Evolutionary conservation across 2,888 invertebrate genomes (phyloP).

Genomic region (Dryobotodes eremita): DNA sequence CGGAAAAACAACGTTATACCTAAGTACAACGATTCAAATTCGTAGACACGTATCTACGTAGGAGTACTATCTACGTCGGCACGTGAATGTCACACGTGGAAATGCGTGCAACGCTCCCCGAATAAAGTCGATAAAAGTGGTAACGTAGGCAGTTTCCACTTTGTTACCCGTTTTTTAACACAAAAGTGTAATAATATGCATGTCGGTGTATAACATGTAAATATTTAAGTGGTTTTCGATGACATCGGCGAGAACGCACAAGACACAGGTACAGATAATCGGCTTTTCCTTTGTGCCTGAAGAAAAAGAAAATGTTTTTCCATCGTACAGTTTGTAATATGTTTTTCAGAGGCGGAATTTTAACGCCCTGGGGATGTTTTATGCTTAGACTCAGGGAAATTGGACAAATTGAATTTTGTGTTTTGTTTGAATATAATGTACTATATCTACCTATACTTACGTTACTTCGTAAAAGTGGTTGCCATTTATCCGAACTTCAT

Average conservation of each 20-base stretch:
- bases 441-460: conserved; percentile 19
- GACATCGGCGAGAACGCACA: conserved; percentile 60
- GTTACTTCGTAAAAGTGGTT: conserved; percentile 28
- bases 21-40: conserved; percentile 6
- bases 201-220: conserved; percentile 58
- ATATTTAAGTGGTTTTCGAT: conserved; percentile 70
- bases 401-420: conserved; percentile 78
- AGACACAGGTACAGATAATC: conserved; percentile 74
- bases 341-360: conserved; percentile 75
- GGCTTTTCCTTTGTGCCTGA: conserved; percentile 72
- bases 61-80: background rate
- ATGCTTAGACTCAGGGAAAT: conserved; percentile 75
- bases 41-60: conserved; percentile 27
- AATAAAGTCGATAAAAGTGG: conserved; percentile 16
- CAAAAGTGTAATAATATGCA: conserved; percentile 49
- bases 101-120: conserved; percentile 9
- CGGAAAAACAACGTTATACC: background rate
- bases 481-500: conserved; percentile 20
- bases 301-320: conserved; percentile 71
- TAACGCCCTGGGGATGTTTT: conserved; percentile 76
- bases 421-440: conserved; percentile 76
- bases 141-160: conserved; percentile 29
- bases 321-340: conserved; percentile 75
- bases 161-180: conserved; percentile 32
- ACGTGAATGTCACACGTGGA: background rate